Base-by-base conservation (phyloP, 2,888 invertebrate species). In the Melanophora roralis region DNA sequence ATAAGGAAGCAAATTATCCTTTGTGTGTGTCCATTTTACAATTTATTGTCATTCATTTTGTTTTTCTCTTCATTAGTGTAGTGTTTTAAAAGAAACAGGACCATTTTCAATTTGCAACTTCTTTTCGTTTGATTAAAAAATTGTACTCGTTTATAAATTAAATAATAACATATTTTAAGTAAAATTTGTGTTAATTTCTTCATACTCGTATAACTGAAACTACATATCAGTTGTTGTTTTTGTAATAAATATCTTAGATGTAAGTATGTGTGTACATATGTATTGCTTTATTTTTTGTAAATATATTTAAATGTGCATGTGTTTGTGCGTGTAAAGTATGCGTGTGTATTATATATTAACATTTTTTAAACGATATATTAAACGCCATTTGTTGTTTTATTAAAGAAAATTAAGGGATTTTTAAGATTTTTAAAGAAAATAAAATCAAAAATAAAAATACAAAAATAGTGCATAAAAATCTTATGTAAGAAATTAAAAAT, bases 351-450 rank as follows among this genome's bases (percentile, higher is more conserved):
- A 27, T 14, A 53, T 40, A 36, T 65, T 23, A 23, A 2, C 40
- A n/a, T 23, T 32, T 55, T 47, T 51, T 5, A 21, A 53, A 68
- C 62, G 34, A 68, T 65, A n/a, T 77, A 60, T 49, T 62, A 59
- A 67, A 72, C 19, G 34, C 34, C 51, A 47, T 38, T 65, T 62
- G 14, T 23, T 11, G 47, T 47, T 38, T 62, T 62, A 53, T 11
- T 62, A 71, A n/a, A 68, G 64, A 49, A 64, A 59, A 74, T 59
- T 68, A 65, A 75, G 65, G 71, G 47, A 79, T 79, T 72, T 73
- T 73, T 64, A 74, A 71, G 64, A 76, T 69, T 76, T 76, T 69
- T 49, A 21, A 12, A 34, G 64, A 65, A 71, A 71, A 57, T 77
- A 23, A 45, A 77, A 71, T 77, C 49, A 64, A 77, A 71, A 57